These are phyloP conservation scores for Tipula lateralis DNA, from an alignment of 2,888 invertebrate genomes.

Conservation along the genomic window DNA sequence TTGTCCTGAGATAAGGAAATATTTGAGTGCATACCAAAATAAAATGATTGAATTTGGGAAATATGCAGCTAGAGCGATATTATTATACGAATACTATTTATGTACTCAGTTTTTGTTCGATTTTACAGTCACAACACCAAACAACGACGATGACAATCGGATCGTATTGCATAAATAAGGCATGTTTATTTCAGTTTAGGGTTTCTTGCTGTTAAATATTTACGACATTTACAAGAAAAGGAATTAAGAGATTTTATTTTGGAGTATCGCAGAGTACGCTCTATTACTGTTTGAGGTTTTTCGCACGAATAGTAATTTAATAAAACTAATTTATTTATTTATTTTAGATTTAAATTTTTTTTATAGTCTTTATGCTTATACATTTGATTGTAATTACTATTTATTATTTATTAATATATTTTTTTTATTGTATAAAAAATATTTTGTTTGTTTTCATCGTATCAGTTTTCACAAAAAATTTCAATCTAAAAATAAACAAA, in stretches of 20 bases:
- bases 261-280: not conserved
- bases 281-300: not conserved
- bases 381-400: not conserved
- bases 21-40: not conserved
- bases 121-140: not conserved
- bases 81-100: not conserved
- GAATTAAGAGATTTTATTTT: not conserved
- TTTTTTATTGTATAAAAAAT: not conserved
- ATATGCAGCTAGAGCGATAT: not conserved
- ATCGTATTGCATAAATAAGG: slow-evolving; percentile 11
- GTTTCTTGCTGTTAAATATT: not conserved
- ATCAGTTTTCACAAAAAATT: not conserved
- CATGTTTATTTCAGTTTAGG: not conserved
- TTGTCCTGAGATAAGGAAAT: not conserved
- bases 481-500: not conserved
- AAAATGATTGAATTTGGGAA: not conserved
- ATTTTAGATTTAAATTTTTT: not conserved
- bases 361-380: not conserved
- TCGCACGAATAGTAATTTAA: not conserved
- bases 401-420: not conserved
- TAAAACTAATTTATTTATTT: not conserved
- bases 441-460: not conserved
- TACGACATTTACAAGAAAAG: not conserved
- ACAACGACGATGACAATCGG: not conserved
- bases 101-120: not conserved